phyloP scores from a whole-genome alignment of 2,888 invertebrate species.

The Nephrotoma appendiculata region DNA sequence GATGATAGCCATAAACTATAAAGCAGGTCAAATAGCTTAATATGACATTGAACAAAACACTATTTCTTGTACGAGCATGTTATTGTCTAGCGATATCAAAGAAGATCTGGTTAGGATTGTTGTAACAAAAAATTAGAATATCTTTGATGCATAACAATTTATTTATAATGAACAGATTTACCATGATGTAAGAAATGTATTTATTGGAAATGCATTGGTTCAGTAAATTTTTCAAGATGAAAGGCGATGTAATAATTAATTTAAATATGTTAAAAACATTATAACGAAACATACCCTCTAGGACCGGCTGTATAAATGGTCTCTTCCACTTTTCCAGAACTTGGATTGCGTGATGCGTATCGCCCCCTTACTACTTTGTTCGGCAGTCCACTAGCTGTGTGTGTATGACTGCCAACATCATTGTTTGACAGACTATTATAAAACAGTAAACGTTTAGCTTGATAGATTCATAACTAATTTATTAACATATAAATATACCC shows the following conservation, averaged over 20 bases:
- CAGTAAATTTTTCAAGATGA: neutral
- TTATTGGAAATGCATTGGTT: neutral
- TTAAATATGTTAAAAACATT: neutral
- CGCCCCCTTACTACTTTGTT: conserved; percentile 54
- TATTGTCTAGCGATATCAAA: neutral
- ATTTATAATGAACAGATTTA: neutral
- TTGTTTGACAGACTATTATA: conserved; percentile 36
- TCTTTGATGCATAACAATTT: conserved; percentile 2
- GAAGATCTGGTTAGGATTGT: neutral
- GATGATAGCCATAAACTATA: neutral
- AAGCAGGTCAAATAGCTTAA: neutral
- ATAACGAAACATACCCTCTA: conserved; percentile 41
- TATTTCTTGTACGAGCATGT: neutral
- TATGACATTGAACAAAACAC: neutral
- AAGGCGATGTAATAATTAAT: neutral
- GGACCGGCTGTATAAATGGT: conserved; percentile 63
- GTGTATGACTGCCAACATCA: conserved; percentile 56
- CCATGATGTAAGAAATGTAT: neutral
- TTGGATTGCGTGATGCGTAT: conserved; percentile 59
- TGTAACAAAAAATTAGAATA: neutral
- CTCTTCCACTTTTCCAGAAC: conserved; percentile 50
- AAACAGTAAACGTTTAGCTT: neutral
- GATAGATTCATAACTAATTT: neutral
- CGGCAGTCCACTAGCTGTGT: conserved; percentile 45
- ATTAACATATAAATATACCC: conserved; percentile 34